Base-by-base conservation (phyloP, 2,888 invertebrate genomes). In the Taenaris catops region DNA sequence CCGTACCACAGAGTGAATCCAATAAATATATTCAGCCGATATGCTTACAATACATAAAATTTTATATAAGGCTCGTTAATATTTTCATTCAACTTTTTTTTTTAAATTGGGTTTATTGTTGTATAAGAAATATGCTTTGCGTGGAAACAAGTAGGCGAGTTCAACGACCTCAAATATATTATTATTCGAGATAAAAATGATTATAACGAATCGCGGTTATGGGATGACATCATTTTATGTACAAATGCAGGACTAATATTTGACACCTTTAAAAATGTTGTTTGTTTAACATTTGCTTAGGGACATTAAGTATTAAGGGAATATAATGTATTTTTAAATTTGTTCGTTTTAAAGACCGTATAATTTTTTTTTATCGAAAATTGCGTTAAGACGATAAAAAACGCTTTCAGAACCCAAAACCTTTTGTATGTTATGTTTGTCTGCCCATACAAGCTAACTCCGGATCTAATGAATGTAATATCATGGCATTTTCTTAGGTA, bases 31-130 rank as follows among this genome's bases (percentile, higher is more conserved):
- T 4, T 17, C 6, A 17, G 3, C 16, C 16, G 16, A 17, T n/a
- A n/a, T n/a, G n/a, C 16, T 17, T 17, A 17, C 6, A 17, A 3
- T 6, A 17, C 16, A 17, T 17, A 17, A 28, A 24, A 25, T 24
- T 12, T 35, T 23, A 29, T 35, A 18, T 37, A 37, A 34, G 33
- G 25, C 25, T 23, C 31, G 34, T 44, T 34, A 26, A 38, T 29
- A 34, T 37, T 34, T 34, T 38, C 37, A 37, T 44, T 44, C 34
- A 34, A 24, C 20, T 16, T 38, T n/a, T 11, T 39, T 40, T 38
- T 37, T 28, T 25, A 44, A 44, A 41, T 37, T 44, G 40, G 43
- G 41, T 44, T 44, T 44, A 41, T 41, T 44, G 41, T 44, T 41
- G 31, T 34, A 34, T 38, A 38, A 38, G 24, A 32, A 18, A 25